phyloP scores from a whole-genome alignment of 1,140 invertebrate genomes.

The Wiebesia pumilae region DNA sequence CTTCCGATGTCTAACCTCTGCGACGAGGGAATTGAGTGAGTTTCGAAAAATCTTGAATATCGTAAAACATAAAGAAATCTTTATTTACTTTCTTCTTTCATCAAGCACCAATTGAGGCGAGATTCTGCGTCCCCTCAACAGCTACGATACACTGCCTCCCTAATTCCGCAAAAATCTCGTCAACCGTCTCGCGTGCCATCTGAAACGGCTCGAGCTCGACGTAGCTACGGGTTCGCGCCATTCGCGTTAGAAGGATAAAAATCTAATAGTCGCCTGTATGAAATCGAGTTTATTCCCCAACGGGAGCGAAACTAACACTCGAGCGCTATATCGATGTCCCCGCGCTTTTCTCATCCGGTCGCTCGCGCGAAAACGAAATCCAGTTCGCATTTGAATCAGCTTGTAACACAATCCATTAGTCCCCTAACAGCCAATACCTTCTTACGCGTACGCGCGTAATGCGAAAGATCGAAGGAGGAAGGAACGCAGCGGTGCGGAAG shows the following conservation, averaged over 20 bases:
- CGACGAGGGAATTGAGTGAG: neutral
- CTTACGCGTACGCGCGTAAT: conserved; percentile 48
- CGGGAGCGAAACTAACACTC: conserved; percentile 52
- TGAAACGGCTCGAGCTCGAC: conserved; percentile 12
- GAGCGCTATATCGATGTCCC: conserved; percentile 30
- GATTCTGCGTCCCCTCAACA: neutral
- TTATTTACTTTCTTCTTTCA: neutral
- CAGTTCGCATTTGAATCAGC: conserved; percentile 74
- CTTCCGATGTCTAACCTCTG: too few relatives aligned
- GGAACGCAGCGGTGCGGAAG: conserved; percentile 20
- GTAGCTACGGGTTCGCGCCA: neutral
- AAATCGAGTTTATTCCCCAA: conserved; percentile 69
- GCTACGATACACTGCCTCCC: neutral
- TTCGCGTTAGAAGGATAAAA: conserved; percentile 63
- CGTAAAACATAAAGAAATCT: neutral
- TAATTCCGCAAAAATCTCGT: conserved; percentile 45
- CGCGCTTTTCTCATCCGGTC: neutral
- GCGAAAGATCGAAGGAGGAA: conserved; percentile 54
- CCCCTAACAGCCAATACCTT: conserved; percentile 72
- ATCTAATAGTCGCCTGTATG: conserved; percentile 69
- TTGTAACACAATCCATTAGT: conserved; percentile 74
- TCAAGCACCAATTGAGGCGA: neutral
- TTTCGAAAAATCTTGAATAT: neutral
- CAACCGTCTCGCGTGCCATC: conserved; percentile 4
- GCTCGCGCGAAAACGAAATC: conserved; percentile 67